Base-by-base conservation (phyloP, 2,113 vertebrate species). In the Manacus vitellinus region DNA sequence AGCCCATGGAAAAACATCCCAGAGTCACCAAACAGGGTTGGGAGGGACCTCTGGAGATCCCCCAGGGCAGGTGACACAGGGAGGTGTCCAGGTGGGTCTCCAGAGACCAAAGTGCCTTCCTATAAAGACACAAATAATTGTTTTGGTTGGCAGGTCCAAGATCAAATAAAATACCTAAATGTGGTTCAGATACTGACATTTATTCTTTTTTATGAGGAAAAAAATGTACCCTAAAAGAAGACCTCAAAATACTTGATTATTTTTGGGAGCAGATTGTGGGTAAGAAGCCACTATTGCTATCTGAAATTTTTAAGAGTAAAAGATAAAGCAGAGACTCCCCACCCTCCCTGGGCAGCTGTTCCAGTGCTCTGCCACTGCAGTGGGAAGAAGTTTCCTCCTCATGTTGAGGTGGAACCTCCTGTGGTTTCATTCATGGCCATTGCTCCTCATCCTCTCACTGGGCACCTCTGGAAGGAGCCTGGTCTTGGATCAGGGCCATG, bases 101-200 rank as follows among this genome's bases (percentile, higher is more conserved):
- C 39, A 41, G 39, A 41, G 39, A 41, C 68, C 79, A 84, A 94
- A 94, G 68, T 92, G 67, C 91, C 87, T 94, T 94, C 41, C 65
- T n/a, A 79, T 94, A 96, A 90, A 86, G 84, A 89, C 73, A 97
- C 76, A 90, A 88, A 80, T 65, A 85, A 85, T 89, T 82, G 62
- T 96, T 97, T 96, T 75, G 87, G 30, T 96, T 82, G 94, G 95
- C 72, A 92, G 67, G 28, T 27, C 30, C 8, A 12, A 71, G 62
- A 91, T 85, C 24, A 86, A 95, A 91, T 67, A 65, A 92, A 97
- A 95, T 59, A 85, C 59, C 62, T n/a, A 94, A 86, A 78, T 62
- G 49, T 54, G 62, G 68, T 46, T 96, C 56, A 52, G 85, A 92
- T 84, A 93, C 44, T 92, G 68, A 54, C 59, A 75, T 95, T 89